A percentile compares a stretch with the other conserved stretches of the same genome.
Conservation (phyloP, 1,140 invertebrate species). For the Cepaea nemoralis region DNA sequence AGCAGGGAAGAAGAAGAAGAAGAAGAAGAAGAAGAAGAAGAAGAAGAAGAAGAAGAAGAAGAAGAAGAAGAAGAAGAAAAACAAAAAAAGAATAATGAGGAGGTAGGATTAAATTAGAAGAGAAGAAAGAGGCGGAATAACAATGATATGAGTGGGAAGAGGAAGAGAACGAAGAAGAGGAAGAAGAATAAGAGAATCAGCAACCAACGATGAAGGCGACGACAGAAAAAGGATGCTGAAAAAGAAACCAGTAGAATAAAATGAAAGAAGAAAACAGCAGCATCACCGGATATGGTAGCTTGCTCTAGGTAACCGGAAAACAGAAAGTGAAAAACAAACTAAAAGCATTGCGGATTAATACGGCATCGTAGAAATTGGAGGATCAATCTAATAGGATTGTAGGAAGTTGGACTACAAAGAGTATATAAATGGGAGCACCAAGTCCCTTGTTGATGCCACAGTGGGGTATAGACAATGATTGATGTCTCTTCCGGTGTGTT, state of each 20-base stretch:
- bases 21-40: neutral
- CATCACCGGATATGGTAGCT: too few species aligned
- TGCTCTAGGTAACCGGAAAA: too few species aligned
- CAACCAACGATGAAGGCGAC: neutral
- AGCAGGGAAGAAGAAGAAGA: neutral
- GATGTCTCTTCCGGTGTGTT: too few species aligned
- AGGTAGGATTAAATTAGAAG: neutral
- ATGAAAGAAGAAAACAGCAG: neutral
- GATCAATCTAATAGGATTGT: too few species aligned
- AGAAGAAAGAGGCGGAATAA: neutral
- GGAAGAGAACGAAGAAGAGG: neutral
- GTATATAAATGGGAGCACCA: too few species aligned
- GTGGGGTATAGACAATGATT: too few species aligned
- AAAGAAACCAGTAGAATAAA: neutral
- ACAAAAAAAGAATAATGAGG: neutral
- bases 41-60: constrained; percentile 23
- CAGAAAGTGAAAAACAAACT: too few species aligned
- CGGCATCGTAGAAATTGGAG: too few species aligned
- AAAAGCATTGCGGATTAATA: too few species aligned
- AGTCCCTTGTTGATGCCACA: too few species aligned
- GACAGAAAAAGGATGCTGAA: neutral
- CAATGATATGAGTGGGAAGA: neutral
- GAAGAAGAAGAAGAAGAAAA: neutral
- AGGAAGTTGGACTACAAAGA: too few species aligned
- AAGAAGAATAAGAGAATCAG: neutral